Percentiles rank a stretch among this genome's conserved stretches.
Conservation (phyloP, 2,888 invertebrate genomes). For the Stenchaetothrips biformis region DNA sequence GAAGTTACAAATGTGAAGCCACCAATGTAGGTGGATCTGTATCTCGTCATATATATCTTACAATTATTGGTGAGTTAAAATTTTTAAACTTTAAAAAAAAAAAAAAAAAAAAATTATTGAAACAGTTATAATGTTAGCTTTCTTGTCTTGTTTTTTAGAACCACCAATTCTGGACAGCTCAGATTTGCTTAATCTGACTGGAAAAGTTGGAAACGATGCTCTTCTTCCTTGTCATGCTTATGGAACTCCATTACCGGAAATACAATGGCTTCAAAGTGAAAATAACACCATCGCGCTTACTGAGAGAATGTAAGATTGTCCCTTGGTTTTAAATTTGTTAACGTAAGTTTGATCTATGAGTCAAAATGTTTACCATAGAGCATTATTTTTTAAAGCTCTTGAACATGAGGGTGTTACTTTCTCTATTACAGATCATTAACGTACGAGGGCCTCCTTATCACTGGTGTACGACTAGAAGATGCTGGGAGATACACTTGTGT, state of each 20-base stretch:
- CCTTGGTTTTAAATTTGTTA: conserved; percentile 22
- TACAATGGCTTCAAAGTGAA: conserved; percentile 52
- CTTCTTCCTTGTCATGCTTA: conserved; percentile 27
- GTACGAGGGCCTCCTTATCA: conserved; percentile 44
- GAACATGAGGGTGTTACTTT: neutral
- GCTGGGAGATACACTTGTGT: conserved; percentile 55
- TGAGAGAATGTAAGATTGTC: conserved; percentile 21
- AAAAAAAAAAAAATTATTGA: too few species aligned
- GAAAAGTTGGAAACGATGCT: neutral
- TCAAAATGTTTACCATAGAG: neutral
- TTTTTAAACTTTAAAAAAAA: neutral
- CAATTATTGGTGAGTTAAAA: conserved; percentile 46
- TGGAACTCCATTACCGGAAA: conserved; percentile 35
- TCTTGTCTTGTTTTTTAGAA: conserved; percentile 42
- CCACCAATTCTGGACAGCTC: conserved; percentile 45
- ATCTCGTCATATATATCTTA: conserved; percentile 46
- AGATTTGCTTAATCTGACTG: neutral
- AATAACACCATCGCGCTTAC: conserved; percentile 12
- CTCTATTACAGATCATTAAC: conserved; percentile 29
- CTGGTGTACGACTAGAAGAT: conserved; percentile 47
- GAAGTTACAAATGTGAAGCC: conserved; percentile 55
- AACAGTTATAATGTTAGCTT: too few species aligned
- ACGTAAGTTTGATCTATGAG: conserved; percentile 5
- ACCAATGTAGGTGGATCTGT: conserved; percentile 53
- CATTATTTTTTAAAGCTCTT: neutral